Base-by-base conservation (phyloP, 2,797 vertebrate species). In the Eulemur rubriventer region DNA sequence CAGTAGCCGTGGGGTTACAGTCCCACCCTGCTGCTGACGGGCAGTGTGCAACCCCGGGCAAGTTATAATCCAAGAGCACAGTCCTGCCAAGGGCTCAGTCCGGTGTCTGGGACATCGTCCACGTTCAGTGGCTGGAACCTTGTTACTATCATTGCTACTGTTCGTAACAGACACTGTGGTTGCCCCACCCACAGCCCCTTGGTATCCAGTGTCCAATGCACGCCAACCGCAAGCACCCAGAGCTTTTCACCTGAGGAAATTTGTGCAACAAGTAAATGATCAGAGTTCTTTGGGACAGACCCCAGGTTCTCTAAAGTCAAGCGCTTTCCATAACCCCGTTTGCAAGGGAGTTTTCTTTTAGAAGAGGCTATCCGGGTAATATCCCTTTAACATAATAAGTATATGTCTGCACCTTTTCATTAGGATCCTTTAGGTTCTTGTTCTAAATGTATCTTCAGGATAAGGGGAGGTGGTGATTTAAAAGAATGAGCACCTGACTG, bases 341-440 rank as follows among this genome's bases (percentile, higher is more conserved):
- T 81, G 43, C 22, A 57, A 90, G n/a, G 14, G 57, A 89, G 17
- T 76, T 96, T 63, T 80, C 38, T 84, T 65, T 75, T 41, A 67
- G n/a, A 84, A 78, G 63, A 55, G 8, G 14, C 61, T 46, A 4
- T 7, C 2, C 2, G 24, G 16, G 17, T 50, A 35, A 41, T 26
- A 43, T 55, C 22, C 50, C 57, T 80, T 70, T 33, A 26, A 6
- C n/a, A 52, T 22, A 48, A 33, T 50, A 38, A 78, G 59, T 75
- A 13, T 4, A 14, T 6, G 6, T 7, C 63, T 18, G 2, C 50
- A 73, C 14, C 10, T 22, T 72, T 78, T 59, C 73, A 8, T 80
- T 57, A 73, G 33, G 33, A 28, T n/a, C 35, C 2, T 70, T 72
- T 26, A 65, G 4, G 35, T 33, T 95, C 55, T 90, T 59, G 20